Percentiles rank a stretch among this genome's conserved stretches.
Conservation (phyloP, 2,888 invertebrate species). For the Crepidodera aurea region DNA sequence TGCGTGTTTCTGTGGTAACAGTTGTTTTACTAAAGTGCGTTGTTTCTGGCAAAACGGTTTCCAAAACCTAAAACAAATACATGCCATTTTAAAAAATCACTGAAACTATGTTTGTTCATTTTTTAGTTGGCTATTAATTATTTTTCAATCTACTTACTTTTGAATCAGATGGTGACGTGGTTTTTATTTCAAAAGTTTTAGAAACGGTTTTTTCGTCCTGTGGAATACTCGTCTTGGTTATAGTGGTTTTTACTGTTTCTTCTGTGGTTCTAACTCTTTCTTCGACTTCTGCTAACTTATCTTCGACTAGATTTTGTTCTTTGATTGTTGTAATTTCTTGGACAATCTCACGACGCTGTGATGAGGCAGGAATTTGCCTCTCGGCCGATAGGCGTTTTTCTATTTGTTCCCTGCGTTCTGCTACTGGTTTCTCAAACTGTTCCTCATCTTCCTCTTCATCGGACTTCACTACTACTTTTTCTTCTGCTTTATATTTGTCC, state of each 20-base stretch:
- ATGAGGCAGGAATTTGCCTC: slow-evolving; percentile 74
- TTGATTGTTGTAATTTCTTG: slow-evolving; percentile 68
- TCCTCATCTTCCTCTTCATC: slow-evolving; percentile 73
- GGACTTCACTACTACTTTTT: slow-evolving; percentile 70
- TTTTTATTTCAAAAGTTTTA: slow-evolving; percentile 47
- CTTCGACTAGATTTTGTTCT: slow-evolving; percentile 69
- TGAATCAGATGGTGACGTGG: slow-evolving; percentile 48
- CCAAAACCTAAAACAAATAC: slow-evolving; percentile 33
- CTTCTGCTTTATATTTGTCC: slow-evolving; percentile 83
- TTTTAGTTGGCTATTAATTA: no score
- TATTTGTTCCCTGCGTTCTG: slow-evolving; percentile 79
- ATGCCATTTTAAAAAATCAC: background rate
- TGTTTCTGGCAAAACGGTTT: slow-evolving; percentile 42
- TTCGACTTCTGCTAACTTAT: slow-evolving; percentile 66
- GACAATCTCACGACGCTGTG: slow-evolving; percentile 76
- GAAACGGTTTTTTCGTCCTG: slow-evolving; percentile 34
- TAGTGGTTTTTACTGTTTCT: slow-evolving; percentile 63
- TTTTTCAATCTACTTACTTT: slow-evolving; percentile 24
- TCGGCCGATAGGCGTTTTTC: slow-evolving; percentile 76
- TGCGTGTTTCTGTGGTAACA: slow-evolving; percentile 50
- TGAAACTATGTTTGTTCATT: background rate
- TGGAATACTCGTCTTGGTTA: slow-evolving; percentile 12
- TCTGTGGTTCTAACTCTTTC: slow-evolving; percentile 60
- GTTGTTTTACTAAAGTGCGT: slow-evolving; percentile 26
- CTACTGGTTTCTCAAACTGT: slow-evolving; percentile 73